Evolutionary conservation across 2,113 vertebrate species (phyloP).

Genomic region (Austrofundulus limnaeus): DNA sequence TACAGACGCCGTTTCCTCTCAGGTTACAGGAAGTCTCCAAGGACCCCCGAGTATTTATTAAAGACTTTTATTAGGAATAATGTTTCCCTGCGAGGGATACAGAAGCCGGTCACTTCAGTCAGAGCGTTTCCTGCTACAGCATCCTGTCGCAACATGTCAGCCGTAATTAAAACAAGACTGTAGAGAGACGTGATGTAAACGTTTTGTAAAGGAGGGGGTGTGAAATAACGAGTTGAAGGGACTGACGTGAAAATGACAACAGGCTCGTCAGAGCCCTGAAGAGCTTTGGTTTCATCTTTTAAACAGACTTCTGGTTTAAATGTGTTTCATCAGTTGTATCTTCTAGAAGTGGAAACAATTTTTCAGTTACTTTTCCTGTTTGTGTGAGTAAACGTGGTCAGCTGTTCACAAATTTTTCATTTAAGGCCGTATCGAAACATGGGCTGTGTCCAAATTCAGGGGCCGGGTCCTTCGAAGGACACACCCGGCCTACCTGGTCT

Average conservation of each 20-base stretch:
- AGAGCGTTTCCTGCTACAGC: conserved; percentile 15
- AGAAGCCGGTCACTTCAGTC: conserved; percentile 25
- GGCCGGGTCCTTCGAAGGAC: no score
- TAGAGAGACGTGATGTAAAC: conserved; percentile 32
- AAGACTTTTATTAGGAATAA: conserved; percentile 81
- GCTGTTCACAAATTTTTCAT: no score
- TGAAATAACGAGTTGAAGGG: conserved; percentile 8
- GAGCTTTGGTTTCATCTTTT: background rate
- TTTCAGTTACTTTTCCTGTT: no score
- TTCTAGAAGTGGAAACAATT: no score
- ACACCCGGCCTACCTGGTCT: no score
- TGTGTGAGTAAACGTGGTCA: no score
- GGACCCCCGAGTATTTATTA: conserved; percentile 79
- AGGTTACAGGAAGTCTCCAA: conserved; percentile 84
- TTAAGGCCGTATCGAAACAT: no score
- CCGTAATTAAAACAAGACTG: conserved; percentile 70
- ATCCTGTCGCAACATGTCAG: conserved; percentile 32
- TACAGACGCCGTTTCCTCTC: conserved; percentile 86
- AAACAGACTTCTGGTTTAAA: no score
- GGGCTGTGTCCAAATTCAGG: no score
- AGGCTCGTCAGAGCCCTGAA: conserved; percentile 14
- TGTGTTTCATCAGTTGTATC: no score
- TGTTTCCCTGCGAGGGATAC: conserved; percentile 63
- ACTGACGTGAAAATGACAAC: conserved; percentile 2
- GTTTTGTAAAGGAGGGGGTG: conserved; percentile 17